Base-by-base conservation (phyloP, 1,140 invertebrate species). In the Lordiphosa mommai region DNA sequence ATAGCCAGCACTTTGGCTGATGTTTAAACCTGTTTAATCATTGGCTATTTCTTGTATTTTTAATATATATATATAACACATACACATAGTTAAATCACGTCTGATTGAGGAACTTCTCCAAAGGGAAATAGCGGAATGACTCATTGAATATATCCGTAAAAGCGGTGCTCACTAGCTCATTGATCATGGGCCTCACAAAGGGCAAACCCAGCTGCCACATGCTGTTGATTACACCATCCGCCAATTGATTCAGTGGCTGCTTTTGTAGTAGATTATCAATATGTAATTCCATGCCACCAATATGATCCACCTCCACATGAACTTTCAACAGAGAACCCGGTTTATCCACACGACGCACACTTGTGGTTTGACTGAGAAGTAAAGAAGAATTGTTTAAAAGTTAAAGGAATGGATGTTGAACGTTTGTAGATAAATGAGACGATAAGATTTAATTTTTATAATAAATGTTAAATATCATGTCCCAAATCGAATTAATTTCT, bases 71-170 rank as follows among this genome's bases (percentile, higher is more conserved):
- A 61, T 66, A 51, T 49, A 48, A 76, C 17, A 51, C 30, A 56
- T 36, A 34, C 49, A 13, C 27, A 33, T 14, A 80, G 36, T 49
- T 77, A 77, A 44, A 55, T 53, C 14, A 63, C 27, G 63, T 53
- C 16, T 34, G 14, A 20, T 10, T 51, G 0, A 88, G 59, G 59
- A 94, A 92, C 66, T 92, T 90, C 1, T 93, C 90, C 3, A 94
- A 85, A 0, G 92, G 92, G 76, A 94, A 94, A 71, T 93, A 87
- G 33, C 89, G 90, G 66, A 96, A 96, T 29, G 92, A 92, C 49
- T 92, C 91, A 47, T 92, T 94, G 86, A 95, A 95, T 55, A 96
- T 95, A 47, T 95, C 92, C 0, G 94, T 95, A 77, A 95, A 96
- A 2, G 93, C 95, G 0, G 92, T 93, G 65, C 93, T 94, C 20